Evolutionary conservation across 2,113 vertebrate species (phyloP), one percentile per base, ranked within the genome.

Genomic region (Hystrix cristata): DNA sequence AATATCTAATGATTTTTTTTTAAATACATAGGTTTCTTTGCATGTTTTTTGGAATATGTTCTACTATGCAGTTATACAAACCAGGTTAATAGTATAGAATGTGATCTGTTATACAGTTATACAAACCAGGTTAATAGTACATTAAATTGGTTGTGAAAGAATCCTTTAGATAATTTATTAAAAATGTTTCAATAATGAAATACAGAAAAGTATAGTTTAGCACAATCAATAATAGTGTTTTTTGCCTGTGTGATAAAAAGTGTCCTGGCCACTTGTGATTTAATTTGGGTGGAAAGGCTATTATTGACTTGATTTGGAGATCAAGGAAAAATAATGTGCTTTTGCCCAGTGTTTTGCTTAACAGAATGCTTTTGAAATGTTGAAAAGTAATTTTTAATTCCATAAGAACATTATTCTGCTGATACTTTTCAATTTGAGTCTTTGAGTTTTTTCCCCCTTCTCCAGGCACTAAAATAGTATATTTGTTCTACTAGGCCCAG

Each of bases 21-120:
- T 29, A 12, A 76, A 87, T 62, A 69, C 34, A 65, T 48, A 82
- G 9, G 11, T 76, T 96, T n/a, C 46, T 87, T 91, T 91, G 91
- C 90, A 97, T 97, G 94, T 16, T 62, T 85, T 96, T 86, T 85
- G 25, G 23, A 95, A 94, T 90, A 89, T 96, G 74, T 74, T 93
- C 21, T 88, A 0, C 81, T 91, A 38, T 31, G 64, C 31, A 93
- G 57, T 76, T 60, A 55, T 29, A n/a, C 25, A 91, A 48, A 71
- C 76, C 38, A 38, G 38, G 38, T 38, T 38, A 38, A 38, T 38
- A 38, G 38, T 38, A 38, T 38, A 38, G 23, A 95, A 94, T 90
- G 86, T 96, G 74, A 69, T 93, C 21, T 88, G 0, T 86, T 91
- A 38, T 31, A 69, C 31, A 93, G 57, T 76, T 60, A 55, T 29